Conservation (phyloP, 2,113 vertebrate genomes). For the Lagopus leucura region DNA sequence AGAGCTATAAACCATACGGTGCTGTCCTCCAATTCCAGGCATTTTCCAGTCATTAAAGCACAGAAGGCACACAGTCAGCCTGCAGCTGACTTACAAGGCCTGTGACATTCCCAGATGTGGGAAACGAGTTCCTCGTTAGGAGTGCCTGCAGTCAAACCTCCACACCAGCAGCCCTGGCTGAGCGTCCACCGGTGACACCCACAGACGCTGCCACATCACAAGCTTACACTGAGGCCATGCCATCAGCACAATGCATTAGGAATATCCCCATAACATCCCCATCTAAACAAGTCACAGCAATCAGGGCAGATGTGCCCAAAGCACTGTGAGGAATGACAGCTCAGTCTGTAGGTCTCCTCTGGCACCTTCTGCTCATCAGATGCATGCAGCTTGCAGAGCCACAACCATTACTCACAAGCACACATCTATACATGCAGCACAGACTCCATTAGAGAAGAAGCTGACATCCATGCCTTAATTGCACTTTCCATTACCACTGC, state of each 20-base stretch:
- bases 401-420: rapidly evolving
- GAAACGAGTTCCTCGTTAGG: background rate
- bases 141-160: background rate
- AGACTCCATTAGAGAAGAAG: background rate
- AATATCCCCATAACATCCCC: background rate
- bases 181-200: rapidly evolving
- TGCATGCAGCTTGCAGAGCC: rapidly evolving
- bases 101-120: rapidly evolving
- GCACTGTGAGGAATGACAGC: rapidly evolving
- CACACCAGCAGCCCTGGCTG: background rate
- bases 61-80: background rate
- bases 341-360: background rate
- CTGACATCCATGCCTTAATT: background rate
- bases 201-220: background rate
- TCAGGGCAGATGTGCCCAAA: background rate
- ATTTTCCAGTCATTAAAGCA: background rate
- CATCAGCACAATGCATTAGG: background rate
- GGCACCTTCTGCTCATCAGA: background rate
- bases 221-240: background rate
- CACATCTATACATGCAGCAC: background rate
- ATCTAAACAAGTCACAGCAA: background rate
- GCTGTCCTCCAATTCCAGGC: background rate
- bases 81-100: background rate
- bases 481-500: background rate
- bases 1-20: background rate